phyloP scores from a whole-genome alignment of 2,113 vertebrate genomes.

The Patagioenas fasciata region DNA sequence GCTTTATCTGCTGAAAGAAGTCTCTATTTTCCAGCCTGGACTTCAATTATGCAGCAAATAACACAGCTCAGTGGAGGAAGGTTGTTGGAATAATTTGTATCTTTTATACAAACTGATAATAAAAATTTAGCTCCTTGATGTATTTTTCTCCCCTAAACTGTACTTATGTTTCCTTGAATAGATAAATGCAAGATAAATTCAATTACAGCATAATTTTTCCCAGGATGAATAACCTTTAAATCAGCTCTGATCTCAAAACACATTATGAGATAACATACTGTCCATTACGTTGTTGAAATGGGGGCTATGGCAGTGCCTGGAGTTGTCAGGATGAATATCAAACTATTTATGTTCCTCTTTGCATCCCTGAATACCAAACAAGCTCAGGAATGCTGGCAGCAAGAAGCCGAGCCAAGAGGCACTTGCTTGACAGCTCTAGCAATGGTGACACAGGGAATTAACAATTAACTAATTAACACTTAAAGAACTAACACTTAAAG shows the following conservation, averaged over 20 bases:
- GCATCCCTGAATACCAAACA: conserved; percentile 18
- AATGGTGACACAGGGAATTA: no score
- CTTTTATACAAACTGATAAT: conserved; percentile 31
- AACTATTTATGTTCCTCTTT: conserved; percentile 39
- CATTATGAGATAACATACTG: conserved; percentile 56
- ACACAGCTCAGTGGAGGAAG: not conserved
- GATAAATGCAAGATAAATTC: conserved; percentile 65
- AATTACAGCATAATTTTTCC: conserved; percentile 64
- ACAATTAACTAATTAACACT: no score
- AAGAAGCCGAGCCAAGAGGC: not conserved
- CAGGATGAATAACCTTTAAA: conserved; percentile 66
- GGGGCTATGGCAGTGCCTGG: conserved; percentile 4
- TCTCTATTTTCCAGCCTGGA: not conserved
- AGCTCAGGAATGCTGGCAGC: not conserved
- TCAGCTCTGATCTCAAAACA: conserved; percentile 54
- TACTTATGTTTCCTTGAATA: conserved; percentile 36
- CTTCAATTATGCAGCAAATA: not conserved
- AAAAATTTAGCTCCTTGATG: conserved; percentile 41
- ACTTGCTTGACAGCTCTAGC: not conserved
- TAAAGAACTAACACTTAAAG: no score
- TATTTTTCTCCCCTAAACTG: conserved; percentile 46
- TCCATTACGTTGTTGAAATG: conserved; percentile 6
- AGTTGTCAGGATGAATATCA: conserved; percentile 30
- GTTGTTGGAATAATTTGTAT: conserved; percentile 37
- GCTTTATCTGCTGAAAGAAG: not conserved